Evolutionary conservation across 2,113 vertebrate genomes (phyloP), one percentile per base, ranked within the genome.

Genomic region (Lasiurus cinereus): DNA sequence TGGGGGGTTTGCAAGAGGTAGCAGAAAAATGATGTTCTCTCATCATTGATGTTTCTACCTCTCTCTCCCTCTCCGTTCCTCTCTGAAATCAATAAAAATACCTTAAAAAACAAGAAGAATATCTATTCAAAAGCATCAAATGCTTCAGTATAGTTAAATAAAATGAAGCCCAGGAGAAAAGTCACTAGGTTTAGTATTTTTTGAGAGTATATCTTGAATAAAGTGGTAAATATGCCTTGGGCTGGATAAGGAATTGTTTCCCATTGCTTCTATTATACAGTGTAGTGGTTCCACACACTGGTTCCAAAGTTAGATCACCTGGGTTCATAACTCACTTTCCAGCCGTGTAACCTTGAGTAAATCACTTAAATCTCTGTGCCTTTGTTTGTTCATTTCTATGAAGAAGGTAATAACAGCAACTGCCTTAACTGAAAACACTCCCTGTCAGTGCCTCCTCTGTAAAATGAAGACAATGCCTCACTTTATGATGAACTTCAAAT

Each of bases 231-330:
- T 39, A 52, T 8, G 52, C 43, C 70, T 80, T 54, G 14, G 52
- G 16, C 4, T 33, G 0, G 15, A 29, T 80, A 13, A 69, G 43
- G 19, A 79, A 78, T 43, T 39, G 1, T 14, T 83, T 86, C 5
- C 5, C 6, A 8, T 5, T 67, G 16, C 2, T 59, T 29, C 67
- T 14, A 4, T 39, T 3, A 5, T 27, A 6, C 2, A 1, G 10
- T 14, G 2, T 10, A 69, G 29, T 10, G 2, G 12, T 70, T 52
- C 24, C 1, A 8, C 10, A 22, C n/a, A 13, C 8, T 4, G 52
- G 0, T 10, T 46, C 52, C 7, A 0, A 76, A 62, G 7, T 43
- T 73, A 52, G 31, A n/a, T 12, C 4, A 52, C 9, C 2, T 43
- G 12, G 19, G 6, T 74, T 84, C 12, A 46, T 24, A n/a, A 77